Conservation (phyloP, 2,113 vertebrate species). For the Vombatus ursinus region DNA sequence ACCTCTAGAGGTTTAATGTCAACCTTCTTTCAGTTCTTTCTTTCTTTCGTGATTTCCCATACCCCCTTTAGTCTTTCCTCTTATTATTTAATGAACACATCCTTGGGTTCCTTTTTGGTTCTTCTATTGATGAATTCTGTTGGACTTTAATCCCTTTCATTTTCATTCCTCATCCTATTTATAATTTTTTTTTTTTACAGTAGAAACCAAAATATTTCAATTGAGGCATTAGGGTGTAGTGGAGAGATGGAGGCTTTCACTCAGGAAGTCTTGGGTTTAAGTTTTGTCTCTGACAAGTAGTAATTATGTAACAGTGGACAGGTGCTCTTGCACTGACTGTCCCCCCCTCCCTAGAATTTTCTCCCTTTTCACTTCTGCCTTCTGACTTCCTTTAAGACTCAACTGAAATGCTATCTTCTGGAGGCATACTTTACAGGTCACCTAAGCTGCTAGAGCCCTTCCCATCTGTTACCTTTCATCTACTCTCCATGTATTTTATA, state of each 20-base stretch:
- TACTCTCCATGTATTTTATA: background rate
- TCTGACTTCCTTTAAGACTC: background rate
- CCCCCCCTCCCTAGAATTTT: background rate
- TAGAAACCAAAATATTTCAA: slow-evolving; percentile 6
- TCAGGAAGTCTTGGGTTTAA: background rate
- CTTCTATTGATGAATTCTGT: slow-evolving; percentile 1
- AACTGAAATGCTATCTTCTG: background rate
- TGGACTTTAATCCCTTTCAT: background rate
- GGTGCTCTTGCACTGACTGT: background rate
- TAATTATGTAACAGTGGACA: background rate
- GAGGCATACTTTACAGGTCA: background rate
- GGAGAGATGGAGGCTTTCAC: background rate
- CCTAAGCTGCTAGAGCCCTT: too few relatives aligned
- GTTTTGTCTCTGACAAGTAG: background rate
- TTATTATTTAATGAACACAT: background rate
- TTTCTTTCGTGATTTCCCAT: background rate
- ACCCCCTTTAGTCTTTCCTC: background rate
- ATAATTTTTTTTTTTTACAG: background rate
- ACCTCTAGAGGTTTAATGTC: background rate
- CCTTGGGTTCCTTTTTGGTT: background rate
- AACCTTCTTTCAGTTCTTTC: background rate
- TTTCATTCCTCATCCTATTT: background rate
- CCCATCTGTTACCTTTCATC: background rate
- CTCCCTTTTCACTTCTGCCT: background rate
- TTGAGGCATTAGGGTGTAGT: background rate